Base-by-base conservation (phyloP, 1,140 invertebrate genomes). In the Globodera ellingtonae region DNA sequence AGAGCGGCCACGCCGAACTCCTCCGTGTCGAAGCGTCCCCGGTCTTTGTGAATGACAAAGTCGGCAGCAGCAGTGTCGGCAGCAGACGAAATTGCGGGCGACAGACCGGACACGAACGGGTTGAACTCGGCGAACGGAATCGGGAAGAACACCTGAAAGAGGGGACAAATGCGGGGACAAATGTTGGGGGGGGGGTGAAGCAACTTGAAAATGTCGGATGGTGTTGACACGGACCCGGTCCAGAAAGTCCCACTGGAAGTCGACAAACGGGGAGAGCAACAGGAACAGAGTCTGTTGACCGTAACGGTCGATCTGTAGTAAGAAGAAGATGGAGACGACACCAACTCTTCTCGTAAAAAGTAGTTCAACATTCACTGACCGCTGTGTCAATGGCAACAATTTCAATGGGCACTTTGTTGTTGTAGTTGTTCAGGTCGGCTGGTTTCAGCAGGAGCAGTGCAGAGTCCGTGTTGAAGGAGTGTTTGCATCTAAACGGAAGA, bases 51-150 rank as follows among this genome's bases (percentile, higher is more conserved):
- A 9, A 89, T 87, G 71, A 85, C 76, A 5, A 88, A 69, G n/a
- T 74, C 66, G 44, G 69, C 72, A 21, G 67, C 15, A 6, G 48
- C 46, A 56, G 79, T 65, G 21, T 65, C 62, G 13, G 13, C 44
- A n/a, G 80, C 71, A 18, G 70, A 62, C 56, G 10, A n/a, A 62
- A 6, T 62, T 13, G 56, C 56, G 56, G 56, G 75, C 48, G 75
- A 24, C 46, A 77, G 7, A 44, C 75, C 75, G 50, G 83, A 72
- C 10, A 87, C 80, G 4, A 85, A 62, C 48, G 88, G 87, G 81
- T 88, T 79, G 77, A 84, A 89, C 70, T 89, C 84, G n/a, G 85
- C 79, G 73, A 89, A 89, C 18, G 88, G 86, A 71, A 89, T 81
- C 10, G 87, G 87, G 75, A 89, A 82, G 81, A 89, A 88, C 6